Conservation (phyloP, 64 coral and sea anemone genomes). For the Montipora efflorescens region DNA sequence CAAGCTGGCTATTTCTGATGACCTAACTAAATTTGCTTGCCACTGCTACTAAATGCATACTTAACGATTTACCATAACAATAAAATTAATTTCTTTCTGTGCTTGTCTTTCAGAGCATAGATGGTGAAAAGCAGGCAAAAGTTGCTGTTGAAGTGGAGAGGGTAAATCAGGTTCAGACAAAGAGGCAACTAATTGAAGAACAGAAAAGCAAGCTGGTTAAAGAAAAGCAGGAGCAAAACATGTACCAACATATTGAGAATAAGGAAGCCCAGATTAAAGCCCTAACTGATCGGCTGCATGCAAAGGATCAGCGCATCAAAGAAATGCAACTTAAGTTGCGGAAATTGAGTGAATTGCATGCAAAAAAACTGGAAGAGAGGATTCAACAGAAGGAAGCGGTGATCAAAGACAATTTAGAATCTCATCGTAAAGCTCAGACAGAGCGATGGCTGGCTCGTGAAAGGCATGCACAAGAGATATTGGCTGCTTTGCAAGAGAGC, state of each 20-base stretch:
- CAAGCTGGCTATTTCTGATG: too few relatives aligned
- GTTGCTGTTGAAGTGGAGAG: conserved; percentile 46
- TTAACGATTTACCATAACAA: too few relatives aligned
- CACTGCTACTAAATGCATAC: too few relatives aligned
- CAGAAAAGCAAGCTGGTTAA: conserved; percentile 69
- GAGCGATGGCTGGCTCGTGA: conserved; percentile 80
- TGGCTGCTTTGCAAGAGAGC: conserved; percentile 67
- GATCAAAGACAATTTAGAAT: conserved; percentile 74
- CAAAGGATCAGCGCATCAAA: conserved; percentile 86
- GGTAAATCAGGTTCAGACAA: conserved; percentile 72
- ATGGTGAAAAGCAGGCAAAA: conserved; percentile 59
- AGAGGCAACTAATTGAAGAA: conserved; percentile 40
- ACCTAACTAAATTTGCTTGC: too few relatives aligned
- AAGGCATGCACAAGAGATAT: conserved; percentile 72
- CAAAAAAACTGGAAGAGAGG: conserved; percentile 82
- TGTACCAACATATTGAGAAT: conserved; percentile 77
- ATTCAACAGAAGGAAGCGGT: conserved; percentile 76
- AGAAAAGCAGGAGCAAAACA: conserved; percentile 86
- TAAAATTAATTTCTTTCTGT: background rate
- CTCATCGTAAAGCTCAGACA: conserved; percentile 65
- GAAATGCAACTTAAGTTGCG: conserved; percentile 67
- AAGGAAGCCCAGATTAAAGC: conserved; percentile 74
- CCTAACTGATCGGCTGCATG: conserved; percentile 61
- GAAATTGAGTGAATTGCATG: conserved; percentile 66
- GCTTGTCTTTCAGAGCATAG: conserved; percentile 45